These are phyloP conservation scores for Meandrusa payeni DNA, from an alignment of 2,888 invertebrate genomes.

Conservation along the genomic window DNA sequence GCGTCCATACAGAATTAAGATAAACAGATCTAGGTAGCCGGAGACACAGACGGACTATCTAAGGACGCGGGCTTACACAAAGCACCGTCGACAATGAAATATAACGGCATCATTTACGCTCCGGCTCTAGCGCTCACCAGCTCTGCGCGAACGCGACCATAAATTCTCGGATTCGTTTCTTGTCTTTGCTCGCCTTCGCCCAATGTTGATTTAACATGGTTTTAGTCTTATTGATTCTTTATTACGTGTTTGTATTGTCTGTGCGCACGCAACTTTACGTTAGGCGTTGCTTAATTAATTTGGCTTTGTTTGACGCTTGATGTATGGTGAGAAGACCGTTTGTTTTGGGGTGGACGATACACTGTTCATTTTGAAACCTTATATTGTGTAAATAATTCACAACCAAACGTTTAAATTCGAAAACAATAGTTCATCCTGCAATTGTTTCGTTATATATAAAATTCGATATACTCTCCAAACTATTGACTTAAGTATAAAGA, in stretches of 20 bases:
- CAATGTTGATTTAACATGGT: slow-evolving; percentile 80
- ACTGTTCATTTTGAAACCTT: not conserved
- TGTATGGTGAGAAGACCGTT: slow-evolving; percentile 49
- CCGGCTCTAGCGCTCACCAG: slow-evolving; percentile 49
- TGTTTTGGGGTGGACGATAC: slow-evolving; percentile 5
- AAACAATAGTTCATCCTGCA: not conserved
- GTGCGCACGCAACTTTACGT: slow-evolving; percentile 60
- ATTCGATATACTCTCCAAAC: too few relatives aligned
- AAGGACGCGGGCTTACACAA: slow-evolving; percentile 33
- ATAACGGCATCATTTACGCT: slow-evolving; percentile 49
- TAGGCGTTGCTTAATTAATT: slow-evolving; percentile 68
- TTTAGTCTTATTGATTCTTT: slow-evolving; percentile 81
- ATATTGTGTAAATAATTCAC: too few relatives aligned
- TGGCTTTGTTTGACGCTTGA: slow-evolving; percentile 52
- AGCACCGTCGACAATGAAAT: slow-evolving; percentile 51
- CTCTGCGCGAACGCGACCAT: slow-evolving; percentile 60
- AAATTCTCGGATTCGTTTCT: slow-evolving; percentile 77
- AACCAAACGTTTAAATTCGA: not conserved
- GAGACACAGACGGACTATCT: slow-evolving; percentile 16
- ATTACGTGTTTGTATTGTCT: slow-evolving; percentile 69
- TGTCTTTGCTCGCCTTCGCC: slow-evolving; percentile 72
- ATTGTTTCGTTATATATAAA: too few relatives aligned
- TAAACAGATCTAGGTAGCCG: slow-evolving; percentile 13
- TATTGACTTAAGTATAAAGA: too few relatives aligned
- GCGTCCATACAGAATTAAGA: slow-evolving; percentile 16